phyloP scores from a whole-genome alignment of 2,888 invertebrate species.

The Plebejus argus region DNA sequence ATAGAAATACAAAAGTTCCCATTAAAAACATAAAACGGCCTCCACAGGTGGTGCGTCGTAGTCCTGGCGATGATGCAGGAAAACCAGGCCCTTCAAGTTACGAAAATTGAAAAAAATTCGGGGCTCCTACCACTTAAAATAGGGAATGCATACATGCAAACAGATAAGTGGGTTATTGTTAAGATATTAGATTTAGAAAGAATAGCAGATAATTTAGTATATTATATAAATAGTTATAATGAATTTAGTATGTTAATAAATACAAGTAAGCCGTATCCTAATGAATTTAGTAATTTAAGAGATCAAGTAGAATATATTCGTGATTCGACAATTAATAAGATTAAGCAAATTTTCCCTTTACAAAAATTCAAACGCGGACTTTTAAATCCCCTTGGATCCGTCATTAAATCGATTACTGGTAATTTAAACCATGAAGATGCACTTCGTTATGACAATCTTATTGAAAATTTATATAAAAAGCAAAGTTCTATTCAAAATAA shows the following conservation, averaged over 20 bases:
- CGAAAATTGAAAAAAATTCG: conserved; percentile 42
- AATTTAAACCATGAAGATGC: conserved; percentile 46
- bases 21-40: conserved; percentile 45
- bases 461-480: conserved; percentile 18
- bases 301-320: no score
- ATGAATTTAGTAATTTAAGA: no score
- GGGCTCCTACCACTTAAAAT: conserved; percentile 42
- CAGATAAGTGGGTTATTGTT: conserved; percentile 11
- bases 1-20: conserved; percentile 39
- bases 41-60: conserved; percentile 40
- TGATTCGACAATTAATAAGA: conserved; percentile 9
- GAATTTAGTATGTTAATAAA: conserved; percentile 12
- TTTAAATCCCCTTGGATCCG: conserved; percentile 33
- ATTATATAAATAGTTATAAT: background rate
- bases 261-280: conserved; percentile 12
- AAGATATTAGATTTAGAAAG: conserved; percentile 39
- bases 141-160: conserved; percentile 37
- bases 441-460: conserved; percentile 40
- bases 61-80: conserved; percentile 28
- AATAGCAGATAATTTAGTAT: conserved; percentile 38
- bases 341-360: conserved; percentile 34
- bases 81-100: conserved; percentile 43
- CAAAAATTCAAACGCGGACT: conserved; percentile 23
- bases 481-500: conserved; percentile 38
- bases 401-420: conserved; percentile 44